Conservation (phyloP, 2,113 vertebrate genomes). For the Halcyon malimbica region DNA sequence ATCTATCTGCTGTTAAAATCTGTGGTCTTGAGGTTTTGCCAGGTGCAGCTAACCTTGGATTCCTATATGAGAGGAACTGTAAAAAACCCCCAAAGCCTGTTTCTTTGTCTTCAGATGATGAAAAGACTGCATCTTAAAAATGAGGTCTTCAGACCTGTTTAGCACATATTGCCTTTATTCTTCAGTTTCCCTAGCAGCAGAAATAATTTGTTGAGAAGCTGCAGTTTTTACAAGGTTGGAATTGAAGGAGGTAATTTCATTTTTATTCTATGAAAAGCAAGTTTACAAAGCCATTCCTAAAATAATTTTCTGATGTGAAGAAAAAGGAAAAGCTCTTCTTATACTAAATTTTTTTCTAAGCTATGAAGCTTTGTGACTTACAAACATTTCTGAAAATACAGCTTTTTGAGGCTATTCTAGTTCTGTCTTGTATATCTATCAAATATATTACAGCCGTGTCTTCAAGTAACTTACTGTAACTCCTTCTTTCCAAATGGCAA, state of each 20-base stretch:
- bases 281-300: not conserved
- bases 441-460: not conserved
- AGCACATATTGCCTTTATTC: not conserved
- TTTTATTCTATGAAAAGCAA: not conserved
- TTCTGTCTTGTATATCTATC: not conserved
- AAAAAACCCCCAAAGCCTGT: not conserved
- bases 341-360: not conserved
- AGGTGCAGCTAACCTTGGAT: not conserved
- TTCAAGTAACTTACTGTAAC: constrained; percentile 78
- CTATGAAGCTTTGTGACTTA: constrained; percentile 20
- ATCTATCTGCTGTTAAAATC: not conserved
- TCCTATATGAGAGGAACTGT: not conserved
- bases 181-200: not conserved
- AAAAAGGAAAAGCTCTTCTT: not conserved
- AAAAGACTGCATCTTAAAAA: not conserved
- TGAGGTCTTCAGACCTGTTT: not conserved
- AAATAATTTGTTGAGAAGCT: not conserved
- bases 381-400: constrained; percentile 15
- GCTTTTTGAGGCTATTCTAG: not conserved
- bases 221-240: not conserved
- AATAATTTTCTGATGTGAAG: not conserved
- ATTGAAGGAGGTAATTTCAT: not conserved
- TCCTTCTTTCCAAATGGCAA: constrained; percentile 93
- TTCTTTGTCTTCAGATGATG: not conserved
- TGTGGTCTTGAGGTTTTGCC: not conserved